Conservation (phyloP, 2,113 vertebrate genomes). For the mouse (Mus musculus) region DNA sequence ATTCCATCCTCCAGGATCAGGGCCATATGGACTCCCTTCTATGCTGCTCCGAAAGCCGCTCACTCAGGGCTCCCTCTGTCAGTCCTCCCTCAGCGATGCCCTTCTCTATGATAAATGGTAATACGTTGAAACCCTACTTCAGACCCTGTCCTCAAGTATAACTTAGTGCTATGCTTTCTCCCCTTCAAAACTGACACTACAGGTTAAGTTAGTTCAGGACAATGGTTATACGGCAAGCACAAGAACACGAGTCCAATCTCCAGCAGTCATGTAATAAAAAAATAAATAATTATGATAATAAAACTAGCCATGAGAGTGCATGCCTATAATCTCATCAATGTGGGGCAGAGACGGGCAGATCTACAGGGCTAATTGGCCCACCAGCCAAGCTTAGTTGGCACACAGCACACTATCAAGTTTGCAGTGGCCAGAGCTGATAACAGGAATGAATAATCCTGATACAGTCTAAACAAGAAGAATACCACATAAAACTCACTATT, state of each 20-base stretch:
- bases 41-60: not conserved
- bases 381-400: not conserved
- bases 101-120: not conserved
- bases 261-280: not conserved
- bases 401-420: not conserved
- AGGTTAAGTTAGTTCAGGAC: not conserved
- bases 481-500: not conserved
- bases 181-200: not conserved
- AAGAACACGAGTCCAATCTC: not conserved
- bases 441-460: conserved; percentile 13
- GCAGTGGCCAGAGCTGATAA: not conserved
- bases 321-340: not conserved
- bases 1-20: not conserved
- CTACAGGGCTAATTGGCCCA: too few species aligned
- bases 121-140: not conserved
- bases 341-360: not conserved
- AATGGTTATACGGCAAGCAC: not conserved
- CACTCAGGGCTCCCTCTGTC: not conserved
- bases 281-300: not conserved
- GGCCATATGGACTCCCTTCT: fast-evolving
- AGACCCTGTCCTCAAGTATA: not conserved
- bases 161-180: not conserved
- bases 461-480: not conserved
- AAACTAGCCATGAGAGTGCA: too few species aligned
- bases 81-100: not conserved